Evolutionary conservation across 2,113 vertebrate genomes (phyloP).

Genomic region (Heterochromis multidens): DNA sequence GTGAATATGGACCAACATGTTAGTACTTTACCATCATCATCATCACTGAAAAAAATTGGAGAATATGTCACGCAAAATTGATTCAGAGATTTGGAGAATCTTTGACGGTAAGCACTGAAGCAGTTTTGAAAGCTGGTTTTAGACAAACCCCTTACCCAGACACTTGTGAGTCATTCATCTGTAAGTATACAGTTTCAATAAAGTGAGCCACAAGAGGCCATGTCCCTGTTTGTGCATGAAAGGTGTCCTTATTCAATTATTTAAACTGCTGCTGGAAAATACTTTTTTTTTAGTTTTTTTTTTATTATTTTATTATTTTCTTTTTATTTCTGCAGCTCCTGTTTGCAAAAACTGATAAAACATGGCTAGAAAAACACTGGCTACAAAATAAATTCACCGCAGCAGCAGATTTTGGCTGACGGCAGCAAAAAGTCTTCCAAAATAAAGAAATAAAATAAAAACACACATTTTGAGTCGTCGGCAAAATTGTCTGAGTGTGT

Average conservation of each 20-base stretch:
- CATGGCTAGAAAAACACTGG: conserved; percentile 9
- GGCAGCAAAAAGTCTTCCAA: not conserved
- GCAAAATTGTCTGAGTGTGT: conserved; percentile 14
- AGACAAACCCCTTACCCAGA: not conserved
- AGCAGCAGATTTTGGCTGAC: conserved; percentile 12
- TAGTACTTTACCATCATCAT: not conserved
- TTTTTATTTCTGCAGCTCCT: not conserved
- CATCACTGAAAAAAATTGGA: not conserved
- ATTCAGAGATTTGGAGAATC: not conserved
- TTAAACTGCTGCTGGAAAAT: not conserved
- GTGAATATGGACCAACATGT: not conserved
- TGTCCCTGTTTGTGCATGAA: not conserved
- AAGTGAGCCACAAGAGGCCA: not conserved
- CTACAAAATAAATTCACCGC: conserved; percentile 13
- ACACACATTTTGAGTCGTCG: not conserved
- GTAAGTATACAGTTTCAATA: not conserved
- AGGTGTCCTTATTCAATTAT: not conserved
- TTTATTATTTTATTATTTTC: not conserved
- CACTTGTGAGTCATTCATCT: not conserved
- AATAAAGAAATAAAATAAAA: not conserved
- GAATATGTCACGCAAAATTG: not conserved
- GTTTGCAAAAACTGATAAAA: not conserved
- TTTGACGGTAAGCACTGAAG: not conserved
- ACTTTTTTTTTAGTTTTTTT: too few species aligned
- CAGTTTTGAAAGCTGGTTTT: not conserved